Percentiles rank a stretch among this genome's conserved stretches.
Conservation (phyloP, 2,888 invertebrate genomes). For the Cinara cedri region DNA sequence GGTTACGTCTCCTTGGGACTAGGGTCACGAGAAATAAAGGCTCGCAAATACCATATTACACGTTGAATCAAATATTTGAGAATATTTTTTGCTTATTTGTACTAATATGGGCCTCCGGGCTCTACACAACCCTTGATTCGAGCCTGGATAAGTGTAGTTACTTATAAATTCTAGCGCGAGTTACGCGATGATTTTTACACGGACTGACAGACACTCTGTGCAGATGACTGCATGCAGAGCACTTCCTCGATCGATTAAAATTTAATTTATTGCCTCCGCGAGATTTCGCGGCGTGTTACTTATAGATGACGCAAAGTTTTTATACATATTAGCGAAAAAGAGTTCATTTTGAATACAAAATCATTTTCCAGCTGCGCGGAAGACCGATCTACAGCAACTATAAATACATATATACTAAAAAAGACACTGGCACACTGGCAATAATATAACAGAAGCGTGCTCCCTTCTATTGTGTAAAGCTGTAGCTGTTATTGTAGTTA, state of each 20-base stretch:
- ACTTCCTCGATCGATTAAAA: background rate
- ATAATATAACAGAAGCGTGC: background rate
- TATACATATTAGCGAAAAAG: too few relatives aligned
- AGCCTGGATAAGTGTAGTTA: too few relatives aligned
- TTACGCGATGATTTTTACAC: too few relatives aligned
- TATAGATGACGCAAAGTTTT: constrained; percentile 2
- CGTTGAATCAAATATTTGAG: too few relatives aligned
- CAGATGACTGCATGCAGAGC: too few relatives aligned
- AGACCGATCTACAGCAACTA: background rate
- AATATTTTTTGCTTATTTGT: too few relatives aligned
- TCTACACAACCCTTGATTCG: too few relatives aligned
- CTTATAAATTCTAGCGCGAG: too few relatives aligned
- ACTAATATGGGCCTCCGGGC: too few relatives aligned
- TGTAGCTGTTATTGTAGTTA: constrained; percentile 32
- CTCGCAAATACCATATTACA: too few relatives aligned
- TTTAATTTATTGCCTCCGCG: background rate
- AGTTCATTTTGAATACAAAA: background rate
- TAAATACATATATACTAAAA: background rate
- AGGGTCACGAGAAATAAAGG: too few relatives aligned
- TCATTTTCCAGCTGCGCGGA: background rate
- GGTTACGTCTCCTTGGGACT: too few relatives aligned
- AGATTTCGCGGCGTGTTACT: background rate
- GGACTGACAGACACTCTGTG: background rate
- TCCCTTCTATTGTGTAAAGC: constrained; percentile 10
- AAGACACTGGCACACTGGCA: background rate